A percentile compares a stretch with the other conserved stretches of the same genome.
phyloP scores from a whole-genome alignment of 2,888 invertebrate species.

The Andrena chrysosceles region DNA sequence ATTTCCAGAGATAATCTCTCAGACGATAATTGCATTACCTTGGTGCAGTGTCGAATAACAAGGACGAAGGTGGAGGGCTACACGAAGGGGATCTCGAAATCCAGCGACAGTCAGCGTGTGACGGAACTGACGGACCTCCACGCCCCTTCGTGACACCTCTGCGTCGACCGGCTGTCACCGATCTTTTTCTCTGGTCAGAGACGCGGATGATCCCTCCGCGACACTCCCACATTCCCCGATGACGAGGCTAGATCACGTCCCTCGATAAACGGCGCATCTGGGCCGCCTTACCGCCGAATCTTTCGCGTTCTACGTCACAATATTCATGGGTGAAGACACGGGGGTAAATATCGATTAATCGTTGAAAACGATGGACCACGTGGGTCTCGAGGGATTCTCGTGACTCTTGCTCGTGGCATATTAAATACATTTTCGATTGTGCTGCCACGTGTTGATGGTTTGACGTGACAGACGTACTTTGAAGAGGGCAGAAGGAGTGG shows the following conservation, averaged over 20 bases:
- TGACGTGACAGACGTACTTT: background rate
- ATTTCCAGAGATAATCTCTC: background rate
- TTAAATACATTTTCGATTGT: no score
- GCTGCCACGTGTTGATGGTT: background rate
- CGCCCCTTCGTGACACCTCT: constrained; percentile 82
- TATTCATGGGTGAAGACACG: constrained; percentile 49
- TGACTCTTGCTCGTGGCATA: background rate
- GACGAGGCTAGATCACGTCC: constrained; percentile 81
- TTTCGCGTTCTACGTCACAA: constrained; percentile 54
- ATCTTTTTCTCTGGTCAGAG: constrained; percentile 61
- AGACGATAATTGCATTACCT: constrained; percentile 48
- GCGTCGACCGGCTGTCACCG: constrained; percentile 68
- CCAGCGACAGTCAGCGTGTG: constrained; percentile 60
- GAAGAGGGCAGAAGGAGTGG: no score
- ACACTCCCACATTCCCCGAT: constrained; percentile 84
- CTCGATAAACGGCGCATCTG: constrained; percentile 72
- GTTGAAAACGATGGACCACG: background rate
- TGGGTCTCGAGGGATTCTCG: background rate
- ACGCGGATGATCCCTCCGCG: constrained; percentile 73
- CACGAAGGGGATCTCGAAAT: constrained; percentile 40
- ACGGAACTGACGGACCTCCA: constrained; percentile 71
- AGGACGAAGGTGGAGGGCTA: constrained; percentile 9
- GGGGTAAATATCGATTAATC: constrained; percentile 38
- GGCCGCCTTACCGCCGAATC: constrained; percentile 54
- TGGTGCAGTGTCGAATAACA: constrained; percentile 6